Evolutionary conservation across 2,113 vertebrate genomes (phyloP), one percentile per base, ranked within the genome.

Genomic region (Syngnathus floridae): DNA sequence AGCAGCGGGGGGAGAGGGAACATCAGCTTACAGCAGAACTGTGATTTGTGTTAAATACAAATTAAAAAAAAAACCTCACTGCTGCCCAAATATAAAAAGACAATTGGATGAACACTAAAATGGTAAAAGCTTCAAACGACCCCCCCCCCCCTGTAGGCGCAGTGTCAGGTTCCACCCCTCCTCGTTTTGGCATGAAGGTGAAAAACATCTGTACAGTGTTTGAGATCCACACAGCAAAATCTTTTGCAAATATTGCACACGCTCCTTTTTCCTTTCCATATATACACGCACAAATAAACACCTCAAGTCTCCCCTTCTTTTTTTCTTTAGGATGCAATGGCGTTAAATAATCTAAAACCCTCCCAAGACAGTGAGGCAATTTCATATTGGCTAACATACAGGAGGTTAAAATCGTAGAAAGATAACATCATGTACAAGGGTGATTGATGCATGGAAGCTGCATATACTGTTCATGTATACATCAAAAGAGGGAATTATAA

Each of bases 21-120:
- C 88, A 84, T 82, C 67, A 81, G 86, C 93, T 92, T 95, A 97
- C 94, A 98, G 93, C 93, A 96, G 94, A 93, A 94, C 90, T 93
- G 91, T 93, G 91, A 86, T 93, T 93, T 92, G 89, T 93, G 93
- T 96, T 97, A 97, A 98, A 98, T 95, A 94, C 92, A 77, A 93
- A 92, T 90, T n/a, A 91, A 91, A 91, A 88, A 92, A 73, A 86
- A 75, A 92, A 82, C 49, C 6, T 8, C 91, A 82, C 91, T 87
- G 86, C 90, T 92, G 90, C 84, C 87, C 90, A 87, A 93, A 95
- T 96, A 97, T 93, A 98, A 97, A 31, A 92, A 41, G 90, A 91
- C 85, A 91, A 92, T 91, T 90, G 83, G 93, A 91, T 88, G 84
- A 94, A 95, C 92, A 93, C 91, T 89, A 91, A 91, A 89, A 93